phyloP scores from a whole-genome alignment of 1,140 invertebrate genomes.

The Papilio glaucus region DNA sequence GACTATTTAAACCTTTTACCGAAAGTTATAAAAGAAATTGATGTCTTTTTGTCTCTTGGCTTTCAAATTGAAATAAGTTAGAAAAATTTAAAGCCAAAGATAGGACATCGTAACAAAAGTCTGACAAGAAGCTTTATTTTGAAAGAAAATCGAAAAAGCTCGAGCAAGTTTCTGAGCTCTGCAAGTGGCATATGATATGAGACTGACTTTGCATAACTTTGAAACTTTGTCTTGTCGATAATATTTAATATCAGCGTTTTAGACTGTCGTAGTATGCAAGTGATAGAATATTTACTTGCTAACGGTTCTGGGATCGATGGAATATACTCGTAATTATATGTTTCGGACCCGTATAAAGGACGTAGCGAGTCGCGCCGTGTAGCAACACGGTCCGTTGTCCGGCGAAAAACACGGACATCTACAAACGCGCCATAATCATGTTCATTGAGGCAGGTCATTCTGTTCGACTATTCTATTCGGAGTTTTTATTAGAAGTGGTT shows the following conservation, averaged over 20 bases:
- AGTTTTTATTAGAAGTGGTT: background rate
- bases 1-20: no score
- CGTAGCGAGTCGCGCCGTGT: no score
- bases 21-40: no score
- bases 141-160: slow-evolving; percentile 4
- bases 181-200: slow-evolving; percentile 1
- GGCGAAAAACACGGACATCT: no score
- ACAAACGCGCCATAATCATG: no score
- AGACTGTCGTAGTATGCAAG: background rate
- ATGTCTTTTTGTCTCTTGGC: background rate
- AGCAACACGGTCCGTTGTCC: no score
- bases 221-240: slow-evolving; percentile 1
- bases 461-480: background rate
- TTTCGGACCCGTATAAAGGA: no score
- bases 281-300: no score
- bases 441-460: no score
- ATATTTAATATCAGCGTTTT: background rate
- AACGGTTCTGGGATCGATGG: no score
- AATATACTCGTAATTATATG: no score
- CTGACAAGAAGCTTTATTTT: slow-evolving; percentile 8
- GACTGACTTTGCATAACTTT: slow-evolving; percentile 23
- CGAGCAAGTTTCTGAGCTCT: slow-evolving; percentile 11
- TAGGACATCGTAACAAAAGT: background rate
- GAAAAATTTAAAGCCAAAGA: background rate
- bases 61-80: slow-evolving; percentile 1